Conservation (phyloP, 2,797 vertebrate species). For the Ptychadena robeensis region DNA sequence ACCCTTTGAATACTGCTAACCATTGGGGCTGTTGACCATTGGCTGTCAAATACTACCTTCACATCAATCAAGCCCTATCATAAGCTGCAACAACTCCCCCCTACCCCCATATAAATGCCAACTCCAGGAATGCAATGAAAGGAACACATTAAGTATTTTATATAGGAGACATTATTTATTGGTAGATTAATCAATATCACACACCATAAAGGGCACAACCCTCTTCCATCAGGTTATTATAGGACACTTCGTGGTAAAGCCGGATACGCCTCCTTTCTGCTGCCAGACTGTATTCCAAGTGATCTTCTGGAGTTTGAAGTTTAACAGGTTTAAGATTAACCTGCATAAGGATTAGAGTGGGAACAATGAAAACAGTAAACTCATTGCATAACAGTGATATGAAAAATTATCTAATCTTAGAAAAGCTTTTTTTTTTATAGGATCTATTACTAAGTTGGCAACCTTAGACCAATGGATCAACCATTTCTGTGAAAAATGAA, state of each 20-base stretch:
- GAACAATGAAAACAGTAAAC: not conserved
- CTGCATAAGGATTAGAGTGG: conserved; percentile 62
- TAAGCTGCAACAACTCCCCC: no score
- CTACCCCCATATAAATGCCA: no score
- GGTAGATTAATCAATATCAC: conserved; percentile 24
- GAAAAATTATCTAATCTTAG: not conserved
- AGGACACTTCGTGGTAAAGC: conserved; percentile 72
- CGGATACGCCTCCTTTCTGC: conserved; percentile 76
- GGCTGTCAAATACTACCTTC: no score
- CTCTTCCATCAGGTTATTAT: conserved; percentile 75
- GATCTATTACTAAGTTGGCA: no score
- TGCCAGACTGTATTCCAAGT: conserved; percentile 73
- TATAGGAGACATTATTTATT: not conserved
- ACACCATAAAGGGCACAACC: conserved; percentile 67
- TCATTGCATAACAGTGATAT: no score
- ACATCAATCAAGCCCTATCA: no score
- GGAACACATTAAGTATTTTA: not conserved
- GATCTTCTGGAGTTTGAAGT: conserved; percentile 71
- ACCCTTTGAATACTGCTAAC: not conserved
- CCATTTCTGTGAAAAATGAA: no score
- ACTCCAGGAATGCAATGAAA: no score
- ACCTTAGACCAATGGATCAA: no score
- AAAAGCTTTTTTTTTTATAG: no score
- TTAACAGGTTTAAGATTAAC: conserved; percentile 73
- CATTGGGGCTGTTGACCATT: no score